Conservation (phyloP, 1,140 invertebrate genomes). For the Drosophila repletoides region DNA sequence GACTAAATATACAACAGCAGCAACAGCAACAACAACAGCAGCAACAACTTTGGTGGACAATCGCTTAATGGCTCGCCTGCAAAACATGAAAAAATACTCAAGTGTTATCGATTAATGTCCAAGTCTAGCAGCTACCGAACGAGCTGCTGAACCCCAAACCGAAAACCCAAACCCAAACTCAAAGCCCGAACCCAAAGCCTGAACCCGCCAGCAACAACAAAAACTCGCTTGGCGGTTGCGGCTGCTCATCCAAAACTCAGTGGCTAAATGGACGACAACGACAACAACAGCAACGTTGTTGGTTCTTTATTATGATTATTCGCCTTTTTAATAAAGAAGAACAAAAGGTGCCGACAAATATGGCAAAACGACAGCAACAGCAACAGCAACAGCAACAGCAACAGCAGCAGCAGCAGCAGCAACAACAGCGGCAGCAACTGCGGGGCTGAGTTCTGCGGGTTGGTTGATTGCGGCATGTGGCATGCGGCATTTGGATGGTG, state of each 20-base stretch:
- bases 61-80: slow-evolving; percentile 82
- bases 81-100: slow-evolving; percentile 83
- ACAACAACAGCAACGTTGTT: slow-evolving; percentile 53
- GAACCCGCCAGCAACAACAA: slow-evolving; percentile 38
- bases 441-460: slow-evolving; percentile 6
- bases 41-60: slow-evolving; percentile 70
- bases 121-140: slow-evolving; percentile 82
- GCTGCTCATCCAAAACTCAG: slow-evolving; percentile 77
- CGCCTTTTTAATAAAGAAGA: slow-evolving; percentile 81
- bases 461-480: slow-evolving; percentile 51
- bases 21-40: slow-evolving; percentile 14
- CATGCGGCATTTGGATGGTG: slow-evolving; percentile 70
- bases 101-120: slow-evolving; percentile 83
- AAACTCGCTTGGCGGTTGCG: slow-evolving; percentile 57
- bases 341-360: slow-evolving; percentile 79
- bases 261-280: slow-evolving; percentile 75
- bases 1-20: slow-evolving; percentile 41
- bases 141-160: slow-evolving; percentile 50
- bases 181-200: slow-evolving; percentile 6
- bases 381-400: slow-evolving; percentile 1
- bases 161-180: neutral
- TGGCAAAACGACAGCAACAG: slow-evolving; percentile 59
- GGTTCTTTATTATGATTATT: slow-evolving; percentile 81
- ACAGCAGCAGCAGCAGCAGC: neutral
- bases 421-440: neutral